Percentiles rank a stretch among this genome's conserved stretches.
phyloP scores from a whole-genome alignment of 1,140 invertebrate species.

The Drosophila setifemur region DNA sequence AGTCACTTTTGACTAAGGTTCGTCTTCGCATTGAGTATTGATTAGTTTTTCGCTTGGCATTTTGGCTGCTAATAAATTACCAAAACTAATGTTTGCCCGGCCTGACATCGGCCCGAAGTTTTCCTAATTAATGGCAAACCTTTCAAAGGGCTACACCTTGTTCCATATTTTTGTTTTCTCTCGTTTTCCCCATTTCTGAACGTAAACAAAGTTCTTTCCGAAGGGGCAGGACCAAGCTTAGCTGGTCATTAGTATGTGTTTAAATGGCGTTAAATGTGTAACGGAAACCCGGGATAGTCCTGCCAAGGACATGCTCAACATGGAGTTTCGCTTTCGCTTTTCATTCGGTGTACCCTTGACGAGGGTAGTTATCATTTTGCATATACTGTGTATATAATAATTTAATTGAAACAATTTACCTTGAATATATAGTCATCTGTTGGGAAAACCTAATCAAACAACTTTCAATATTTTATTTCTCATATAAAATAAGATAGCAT shows the following conservation, averaged over 20 bases:
- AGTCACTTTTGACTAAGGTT: constrained; percentile 40
- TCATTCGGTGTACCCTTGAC: too few species aligned
- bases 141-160: constrained; percentile 76
- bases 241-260: constrained; percentile 74
- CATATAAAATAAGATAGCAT: too few species aligned
- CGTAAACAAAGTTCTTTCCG: constrained; percentile 58
- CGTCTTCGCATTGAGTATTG: constrained; percentile 49
- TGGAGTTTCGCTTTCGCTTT: constrained; percentile 27
- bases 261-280: constrained; percentile 78
- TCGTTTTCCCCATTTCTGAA: constrained; percentile 4
- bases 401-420: too few species aligned
- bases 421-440: too few species aligned
- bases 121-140: constrained; percentile 77
- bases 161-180: constrained; percentile 35
- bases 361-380: too few species aligned
- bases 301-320: constrained; percentile 45
- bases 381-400: too few species aligned
- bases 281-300: constrained; percentile 48
- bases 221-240: constrained; percentile 15
- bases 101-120: constrained; percentile 40
- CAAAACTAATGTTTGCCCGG: constrained; percentile 74
- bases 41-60: constrained; percentile 42
- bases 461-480: too few species aligned
- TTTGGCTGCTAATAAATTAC: constrained; percentile 63
- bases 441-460: too few species aligned